Conservation (phyloP, 2,113 vertebrate genomes). For the Rhagologus leucostigma region DNA sequence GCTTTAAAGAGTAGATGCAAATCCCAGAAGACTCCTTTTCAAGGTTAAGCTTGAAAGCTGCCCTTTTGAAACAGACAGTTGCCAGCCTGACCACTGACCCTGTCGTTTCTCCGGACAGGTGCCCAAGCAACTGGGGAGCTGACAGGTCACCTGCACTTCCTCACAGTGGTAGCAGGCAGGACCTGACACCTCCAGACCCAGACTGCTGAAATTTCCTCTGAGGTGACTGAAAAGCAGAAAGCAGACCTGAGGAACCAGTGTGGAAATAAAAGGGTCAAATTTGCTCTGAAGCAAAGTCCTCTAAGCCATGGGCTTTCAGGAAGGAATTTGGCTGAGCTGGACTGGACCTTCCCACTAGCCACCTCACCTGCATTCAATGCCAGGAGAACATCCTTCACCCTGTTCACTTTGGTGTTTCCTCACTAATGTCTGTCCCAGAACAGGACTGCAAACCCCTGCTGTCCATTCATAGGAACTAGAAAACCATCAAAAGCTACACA, state of each 20-base stretch:
- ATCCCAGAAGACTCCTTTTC: background rate
- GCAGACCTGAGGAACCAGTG: background rate
- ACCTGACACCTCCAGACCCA: background rate
- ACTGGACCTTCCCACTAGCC: rapidly evolving
- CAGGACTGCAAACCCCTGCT: background rate
- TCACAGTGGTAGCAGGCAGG: background rate
- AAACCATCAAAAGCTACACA: background rate
- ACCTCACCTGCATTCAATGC: rapidly evolving
- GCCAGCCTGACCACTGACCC: conserved; percentile 21
- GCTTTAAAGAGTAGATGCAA: background rate
- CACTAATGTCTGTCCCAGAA: background rate
- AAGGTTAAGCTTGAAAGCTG: conserved; percentile 40
- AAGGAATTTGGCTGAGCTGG: background rate
- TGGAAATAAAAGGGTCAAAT: background rate
- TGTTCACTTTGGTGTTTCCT: background rate
- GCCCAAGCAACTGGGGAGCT: background rate
- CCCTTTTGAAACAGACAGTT: conserved; percentile 7
- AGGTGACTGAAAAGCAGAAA: background rate
- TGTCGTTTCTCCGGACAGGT: background rate
- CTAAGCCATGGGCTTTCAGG: background rate
- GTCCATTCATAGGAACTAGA: background rate
- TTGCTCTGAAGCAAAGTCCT: background rate
- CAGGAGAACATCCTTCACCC: background rate
- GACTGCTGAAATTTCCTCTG: background rate
- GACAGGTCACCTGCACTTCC: background rate